Conservation (phyloP, 2,113 vertebrate genomes). For the Nansenia antarctica region DNA sequence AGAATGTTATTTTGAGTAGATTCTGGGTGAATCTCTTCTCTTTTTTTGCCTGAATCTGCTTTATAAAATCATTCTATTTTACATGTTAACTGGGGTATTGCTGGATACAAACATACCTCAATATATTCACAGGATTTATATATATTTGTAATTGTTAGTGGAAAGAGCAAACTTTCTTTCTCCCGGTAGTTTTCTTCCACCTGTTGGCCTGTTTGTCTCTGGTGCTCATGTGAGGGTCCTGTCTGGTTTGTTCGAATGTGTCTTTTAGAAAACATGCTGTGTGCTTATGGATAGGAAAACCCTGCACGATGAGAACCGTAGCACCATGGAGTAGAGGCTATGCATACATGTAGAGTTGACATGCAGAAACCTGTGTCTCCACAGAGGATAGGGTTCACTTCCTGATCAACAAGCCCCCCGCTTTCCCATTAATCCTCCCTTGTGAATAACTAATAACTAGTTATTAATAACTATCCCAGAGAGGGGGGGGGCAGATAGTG, state of each 20-base stretch:
- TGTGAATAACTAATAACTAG: background rate
- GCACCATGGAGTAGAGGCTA: background rate
- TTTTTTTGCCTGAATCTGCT: background rate
- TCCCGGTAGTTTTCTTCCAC: background rate
- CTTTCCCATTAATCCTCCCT: background rate
- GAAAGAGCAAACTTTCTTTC: background rate
- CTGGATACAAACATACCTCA: background rate
- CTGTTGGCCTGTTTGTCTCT: constrained; percentile 48
- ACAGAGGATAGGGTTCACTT: constrained; percentile 15
- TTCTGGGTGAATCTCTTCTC: too few species aligned
- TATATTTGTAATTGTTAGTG: too few species aligned
- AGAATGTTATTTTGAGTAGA: too few species aligned
- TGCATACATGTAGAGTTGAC: background rate
- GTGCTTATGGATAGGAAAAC: background rate
- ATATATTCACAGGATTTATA: background rate
- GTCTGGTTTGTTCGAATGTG: background rate
- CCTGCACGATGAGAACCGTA: background rate
- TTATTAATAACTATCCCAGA: too few species aligned
- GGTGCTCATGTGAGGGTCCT: constrained; percentile 40
- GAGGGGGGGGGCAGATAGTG: background rate
- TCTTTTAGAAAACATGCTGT: background rate
- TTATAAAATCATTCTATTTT: background rate
- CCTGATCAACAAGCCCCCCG: constrained; percentile 7
- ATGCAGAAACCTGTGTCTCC: background rate
- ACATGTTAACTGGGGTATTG: too few species aligned